These are phyloP conservation scores for Channa striata DNA, from an alignment of 2,797 vertebrate species.

Conservation along the genomic window DNA sequence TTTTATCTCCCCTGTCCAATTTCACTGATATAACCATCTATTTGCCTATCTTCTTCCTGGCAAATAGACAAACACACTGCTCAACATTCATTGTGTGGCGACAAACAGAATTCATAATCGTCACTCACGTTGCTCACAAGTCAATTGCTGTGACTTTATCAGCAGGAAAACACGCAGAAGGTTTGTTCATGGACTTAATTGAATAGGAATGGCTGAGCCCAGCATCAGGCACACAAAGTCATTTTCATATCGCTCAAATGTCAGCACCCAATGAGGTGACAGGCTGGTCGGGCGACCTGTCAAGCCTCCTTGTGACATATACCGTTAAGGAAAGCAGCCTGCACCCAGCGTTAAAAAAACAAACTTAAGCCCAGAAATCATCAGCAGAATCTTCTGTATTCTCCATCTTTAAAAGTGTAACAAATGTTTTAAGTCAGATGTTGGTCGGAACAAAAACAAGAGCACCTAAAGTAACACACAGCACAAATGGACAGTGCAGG, in stretches of 20 bases:
- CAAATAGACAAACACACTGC: slow-evolving; percentile 73
- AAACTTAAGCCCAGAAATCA: slow-evolving; percentile 22
- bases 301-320: slow-evolving; percentile 58
- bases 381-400: slow-evolving; percentile 21
- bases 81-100: slow-evolving; percentile 68
- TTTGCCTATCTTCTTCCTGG: slow-evolving; percentile 67
- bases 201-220: slow-evolving; percentile 73
- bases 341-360: slow-evolving; percentile 34
- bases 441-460: slow-evolving; percentile 4
- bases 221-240: slow-evolving; percentile 63
- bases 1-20: slow-evolving; percentile 63
- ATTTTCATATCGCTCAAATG: slow-evolving; percentile 82
- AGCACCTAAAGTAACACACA: slow-evolving; percentile 1
- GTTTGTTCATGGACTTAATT: slow-evolving; percentile 80
- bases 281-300: slow-evolving; percentile 71
- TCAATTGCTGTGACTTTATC: slow-evolving; percentile 82
- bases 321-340: slow-evolving; percentile 42
- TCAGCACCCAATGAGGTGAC: slow-evolving; percentile 69
- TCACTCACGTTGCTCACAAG: slow-evolving; percentile 69
- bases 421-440: slow-evolving; percentile 21
- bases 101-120: slow-evolving; percentile 75
- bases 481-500: slow-evolving; percentile 26
- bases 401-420: slow-evolving; percentile 7
- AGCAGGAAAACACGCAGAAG: slow-evolving; percentile 78
- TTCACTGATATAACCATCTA: slow-evolving; percentile 69